Evolutionary conservation across 2,113 vertebrate species (phyloP), one percentile per base, ranked within the genome.

Genomic region (Sitta europaea): DNA sequence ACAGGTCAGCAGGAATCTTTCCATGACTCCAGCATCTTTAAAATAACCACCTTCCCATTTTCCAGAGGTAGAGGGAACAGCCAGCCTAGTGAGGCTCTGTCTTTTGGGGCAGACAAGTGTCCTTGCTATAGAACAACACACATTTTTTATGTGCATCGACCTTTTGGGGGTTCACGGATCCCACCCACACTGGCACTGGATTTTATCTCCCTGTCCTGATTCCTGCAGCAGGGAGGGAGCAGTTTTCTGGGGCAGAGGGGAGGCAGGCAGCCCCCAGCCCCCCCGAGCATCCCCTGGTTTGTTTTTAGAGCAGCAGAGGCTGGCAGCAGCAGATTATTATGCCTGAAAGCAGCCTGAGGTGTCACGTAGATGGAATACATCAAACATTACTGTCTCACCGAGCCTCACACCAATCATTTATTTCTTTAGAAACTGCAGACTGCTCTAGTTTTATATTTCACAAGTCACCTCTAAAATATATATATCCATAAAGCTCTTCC

Each of bases 361-460:
- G 65, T 87, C 94, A 70, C 47, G 1, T 51, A 24, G 50, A 43
- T 23, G 33, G 71, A 86, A 68, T 28, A 31, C 91, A 79, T 92
- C 93, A 83, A 72, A 40, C 58, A 1, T 75, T 88, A 67, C 88
- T 38, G 79, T 51, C 91, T 90, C 93, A 50, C 61, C 33, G 8
- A 61, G 86, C 82, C 93, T 85, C 91, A 12, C 82, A 67, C 40
- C 5, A 36, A 65, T 33, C 89, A 86, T 91, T 95, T 70, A 58
- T 84, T 91, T n/a, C 93, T 96, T 96, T 86, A 94, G 75, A 91
- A 96, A 70, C 93, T 57, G 89, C 95, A 92, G 66, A 40, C 88
- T 40, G 75, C 12, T 75, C 78, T 55, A 20, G 71, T 75, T 93
- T 90, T 74, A 93, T 78, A 71, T 92, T 93, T 88, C 19, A 0